Conservation (phyloP, 1,140 invertebrate species). For the Stenopsyche tienmushanensis region DNA sequence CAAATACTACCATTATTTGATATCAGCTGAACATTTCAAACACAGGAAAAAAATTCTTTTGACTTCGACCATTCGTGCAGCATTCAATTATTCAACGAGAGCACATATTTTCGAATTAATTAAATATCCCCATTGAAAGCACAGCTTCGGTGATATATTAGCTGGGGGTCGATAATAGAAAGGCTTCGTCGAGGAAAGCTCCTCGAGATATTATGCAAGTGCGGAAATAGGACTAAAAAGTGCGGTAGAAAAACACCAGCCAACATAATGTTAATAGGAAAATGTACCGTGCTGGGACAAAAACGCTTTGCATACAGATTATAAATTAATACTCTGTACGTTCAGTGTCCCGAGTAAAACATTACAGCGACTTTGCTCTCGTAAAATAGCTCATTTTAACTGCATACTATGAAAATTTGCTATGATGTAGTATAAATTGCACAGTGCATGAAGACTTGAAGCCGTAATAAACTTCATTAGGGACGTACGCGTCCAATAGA, state of each 20-base stretch:
- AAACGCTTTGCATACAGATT: conserved; percentile 40
- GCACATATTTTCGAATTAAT: too few relatives aligned
- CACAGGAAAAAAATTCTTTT: too few relatives aligned
- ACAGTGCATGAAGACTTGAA: too few relatives aligned
- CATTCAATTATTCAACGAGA: too few relatives aligned
- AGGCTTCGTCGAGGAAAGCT: neutral
- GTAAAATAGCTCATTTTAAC: neutral
- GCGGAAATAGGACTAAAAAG: neutral
- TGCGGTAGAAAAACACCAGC: conserved; percentile 10
- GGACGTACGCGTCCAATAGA: too few relatives aligned
- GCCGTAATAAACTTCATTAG: too few relatives aligned
- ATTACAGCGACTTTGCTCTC: conserved; percentile 1
- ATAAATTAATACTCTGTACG: conserved; percentile 31
- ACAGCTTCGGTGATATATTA: neutral
- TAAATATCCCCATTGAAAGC: neutral
- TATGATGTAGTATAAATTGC: too few relatives aligned
- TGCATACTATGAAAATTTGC: neutral
- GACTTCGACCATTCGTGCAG: too few relatives aligned
- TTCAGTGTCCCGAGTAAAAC: too few relatives aligned
- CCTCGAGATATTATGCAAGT: neutral
- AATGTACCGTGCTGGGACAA: conserved; percentile 26
- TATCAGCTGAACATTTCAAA: too few relatives aligned
- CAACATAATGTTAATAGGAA: conserved; percentile 35
- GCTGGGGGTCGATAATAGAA: neutral
- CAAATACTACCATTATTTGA: too few relatives aligned